Evolutionary conservation across 2,888 invertebrate genomes (phyloP).

Genomic region (Plagodis pulveraria): DNA sequence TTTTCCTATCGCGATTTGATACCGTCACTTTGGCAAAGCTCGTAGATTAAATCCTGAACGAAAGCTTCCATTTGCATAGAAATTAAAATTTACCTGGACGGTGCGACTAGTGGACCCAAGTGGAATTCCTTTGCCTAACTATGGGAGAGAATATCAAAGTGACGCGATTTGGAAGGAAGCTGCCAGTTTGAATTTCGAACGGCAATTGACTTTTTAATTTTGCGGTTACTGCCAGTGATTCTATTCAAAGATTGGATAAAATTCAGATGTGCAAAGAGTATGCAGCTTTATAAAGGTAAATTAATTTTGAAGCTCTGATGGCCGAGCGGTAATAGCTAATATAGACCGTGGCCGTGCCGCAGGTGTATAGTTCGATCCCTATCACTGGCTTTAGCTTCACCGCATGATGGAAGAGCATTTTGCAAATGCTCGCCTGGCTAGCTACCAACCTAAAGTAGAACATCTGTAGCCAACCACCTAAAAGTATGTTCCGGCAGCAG

Average conservation of each 20-base stretch:
- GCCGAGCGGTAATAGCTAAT: too few species aligned
- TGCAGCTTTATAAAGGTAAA: too few species aligned
- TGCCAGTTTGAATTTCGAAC: constrained; percentile 35
- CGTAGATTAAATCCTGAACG: constrained; percentile 77
- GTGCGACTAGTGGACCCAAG: constrained; percentile 67
- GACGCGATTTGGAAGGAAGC: constrained; percentile 49
- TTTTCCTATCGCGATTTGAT: constrained; percentile 71
- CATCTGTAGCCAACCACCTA: too few species aligned
- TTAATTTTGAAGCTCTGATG: too few species aligned
- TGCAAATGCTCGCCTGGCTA: too few species aligned
- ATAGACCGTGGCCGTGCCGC: too few species aligned
- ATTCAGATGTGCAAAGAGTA: too few species aligned
- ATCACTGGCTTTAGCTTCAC: too few species aligned
- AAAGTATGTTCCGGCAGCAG: too few species aligned
- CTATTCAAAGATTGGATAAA: neutral
- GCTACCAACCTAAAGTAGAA: too few species aligned
- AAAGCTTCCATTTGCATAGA: constrained; percentile 83
- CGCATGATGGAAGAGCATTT: too few species aligned
- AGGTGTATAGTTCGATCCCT: too few species aligned
- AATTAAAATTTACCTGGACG: constrained; percentile 84
- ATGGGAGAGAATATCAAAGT: constrained; percentile 56
- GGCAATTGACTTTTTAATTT: constrained; percentile 30
- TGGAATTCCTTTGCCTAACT: constrained; percentile 69
- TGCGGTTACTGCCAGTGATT: neutral
- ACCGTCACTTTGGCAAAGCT: constrained; percentile 71